phyloP scores from a whole-genome alignment of 2,797 vertebrate species.

The Taenioides sp. region DNA sequence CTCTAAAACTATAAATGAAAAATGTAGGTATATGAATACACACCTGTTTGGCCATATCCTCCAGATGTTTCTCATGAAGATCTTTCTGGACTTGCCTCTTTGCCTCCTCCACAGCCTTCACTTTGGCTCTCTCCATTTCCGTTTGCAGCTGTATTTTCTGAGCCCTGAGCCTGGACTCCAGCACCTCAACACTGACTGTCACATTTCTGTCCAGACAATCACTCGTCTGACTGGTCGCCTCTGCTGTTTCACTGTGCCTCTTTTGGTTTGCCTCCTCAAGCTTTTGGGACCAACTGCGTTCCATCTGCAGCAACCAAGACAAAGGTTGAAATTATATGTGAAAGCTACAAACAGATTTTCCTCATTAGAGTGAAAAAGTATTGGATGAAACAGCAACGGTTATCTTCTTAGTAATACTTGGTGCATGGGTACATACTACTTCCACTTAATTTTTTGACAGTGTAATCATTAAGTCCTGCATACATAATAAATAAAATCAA shows the following conservation, averaged over 20 bases:
- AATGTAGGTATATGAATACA: background rate
- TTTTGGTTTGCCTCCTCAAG: slow-evolving; percentile 71
- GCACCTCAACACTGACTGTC: slow-evolving; percentile 55
- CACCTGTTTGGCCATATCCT: slow-evolving; percentile 80
- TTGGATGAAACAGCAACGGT: background rate
- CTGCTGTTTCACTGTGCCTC: slow-evolving; percentile 52
- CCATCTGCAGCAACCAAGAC: slow-evolving; percentile 63
- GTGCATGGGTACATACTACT: too few relatives aligned
- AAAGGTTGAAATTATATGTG: background rate
- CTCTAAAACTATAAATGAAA: background rate
- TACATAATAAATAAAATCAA: too few relatives aligned
- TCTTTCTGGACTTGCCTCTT: slow-evolving; percentile 74
- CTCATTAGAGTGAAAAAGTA: background rate
- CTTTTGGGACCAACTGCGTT: slow-evolving; percentile 79
- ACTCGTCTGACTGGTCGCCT: slow-evolving; percentile 80
- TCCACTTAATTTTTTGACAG: too few relatives aligned
- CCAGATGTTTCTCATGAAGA: slow-evolving; percentile 76
- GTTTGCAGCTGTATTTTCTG: slow-evolving; percentile 73
- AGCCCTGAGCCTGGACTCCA: slow-evolving; percentile 63
- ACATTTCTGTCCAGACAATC: slow-evolving; percentile 27
- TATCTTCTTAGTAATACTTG: too few relatives aligned
- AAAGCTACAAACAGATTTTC: background rate
- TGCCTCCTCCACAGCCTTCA: slow-evolving; percentile 70
- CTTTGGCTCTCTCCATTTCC: slow-evolving; percentile 69
- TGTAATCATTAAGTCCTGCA: too few relatives aligned